Evolutionary conservation across 2,888 invertebrate genomes (phyloP).

Genomic region (Leucophenga maculata): DNA sequence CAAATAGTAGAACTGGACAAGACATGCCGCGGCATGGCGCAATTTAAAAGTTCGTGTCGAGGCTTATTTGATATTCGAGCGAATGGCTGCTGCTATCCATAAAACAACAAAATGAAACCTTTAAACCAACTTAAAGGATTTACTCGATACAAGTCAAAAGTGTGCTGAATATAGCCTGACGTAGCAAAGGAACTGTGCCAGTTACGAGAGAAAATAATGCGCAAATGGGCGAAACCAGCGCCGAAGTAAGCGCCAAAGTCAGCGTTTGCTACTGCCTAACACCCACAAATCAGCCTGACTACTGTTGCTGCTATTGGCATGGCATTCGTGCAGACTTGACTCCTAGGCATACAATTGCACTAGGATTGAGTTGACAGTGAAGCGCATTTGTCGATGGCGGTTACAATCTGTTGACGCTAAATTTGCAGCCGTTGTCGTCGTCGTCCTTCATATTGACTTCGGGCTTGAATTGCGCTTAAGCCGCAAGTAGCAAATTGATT

Average conservation of each 20-base stretch:
- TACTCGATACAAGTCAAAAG: conserved; percentile 17
- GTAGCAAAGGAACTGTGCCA: neutral
- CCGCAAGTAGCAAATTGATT: conserved; percentile 27
- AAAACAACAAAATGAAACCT: conserved; percentile 13
- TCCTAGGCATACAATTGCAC: neutral
- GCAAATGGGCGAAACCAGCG: neutral
- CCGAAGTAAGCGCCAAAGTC: neutral
- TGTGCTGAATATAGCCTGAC: neutral
- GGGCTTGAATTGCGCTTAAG: conserved; percentile 3
- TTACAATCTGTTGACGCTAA: neutral
- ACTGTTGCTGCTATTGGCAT: too few species aligned
- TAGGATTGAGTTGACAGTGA: neutral
- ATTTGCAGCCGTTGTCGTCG: neutral
- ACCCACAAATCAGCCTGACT: too few species aligned
- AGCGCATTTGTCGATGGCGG: neutral
- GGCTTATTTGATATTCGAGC: neutral
- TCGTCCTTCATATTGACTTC: neutral
- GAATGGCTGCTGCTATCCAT: neutral
- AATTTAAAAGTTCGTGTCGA: neutral
- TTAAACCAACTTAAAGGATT: conserved; percentile 23
- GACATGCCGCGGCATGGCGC: neutral
- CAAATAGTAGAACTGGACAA: neutral
- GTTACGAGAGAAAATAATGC: too few species aligned
- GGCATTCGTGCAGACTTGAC: too few species aligned
- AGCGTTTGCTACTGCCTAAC: too few species aligned